These are phyloP conservation scores for Phocoena phocoena DNA, from an alignment of 2,113 vertebrate species.

Conservation along the genomic window DNA sequence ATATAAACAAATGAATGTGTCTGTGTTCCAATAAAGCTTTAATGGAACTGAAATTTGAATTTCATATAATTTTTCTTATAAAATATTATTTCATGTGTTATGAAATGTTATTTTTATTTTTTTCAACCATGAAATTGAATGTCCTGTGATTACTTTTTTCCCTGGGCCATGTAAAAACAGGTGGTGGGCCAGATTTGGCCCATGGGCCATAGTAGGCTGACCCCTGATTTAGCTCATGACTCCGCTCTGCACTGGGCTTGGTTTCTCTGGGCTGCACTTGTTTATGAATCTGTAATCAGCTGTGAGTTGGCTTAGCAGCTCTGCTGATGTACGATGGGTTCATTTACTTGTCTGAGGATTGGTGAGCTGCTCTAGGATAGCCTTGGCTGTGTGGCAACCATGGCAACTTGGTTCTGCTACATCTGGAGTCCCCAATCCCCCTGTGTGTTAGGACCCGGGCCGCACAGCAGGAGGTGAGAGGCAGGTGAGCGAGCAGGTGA, in stretches of 20 bases:
- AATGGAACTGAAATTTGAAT: not conserved
- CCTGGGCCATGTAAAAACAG: not conserved
- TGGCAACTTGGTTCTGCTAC: not conserved
- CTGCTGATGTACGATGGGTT: not conserved
- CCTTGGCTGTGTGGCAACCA: not conserved
- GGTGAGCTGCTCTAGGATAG: not conserved
- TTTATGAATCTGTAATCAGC: not conserved
- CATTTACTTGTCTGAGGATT: not conserved
- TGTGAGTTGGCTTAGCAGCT: not conserved
- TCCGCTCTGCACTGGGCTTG: not conserved
- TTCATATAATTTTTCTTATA: conserved; percentile 5
- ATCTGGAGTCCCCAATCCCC: no score
- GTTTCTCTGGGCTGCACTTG: not conserved
- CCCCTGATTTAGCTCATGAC: not conserved
- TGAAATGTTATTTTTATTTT: not conserved
- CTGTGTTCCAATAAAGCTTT: conserved; percentile 22
- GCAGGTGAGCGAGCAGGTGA: no score
- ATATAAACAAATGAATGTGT: not conserved
- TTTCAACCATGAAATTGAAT: not conserved
- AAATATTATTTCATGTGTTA: not conserved
- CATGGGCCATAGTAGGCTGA: not conserved
- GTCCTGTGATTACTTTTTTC: not conserved
- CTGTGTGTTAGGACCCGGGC: no score
- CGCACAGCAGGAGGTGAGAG: no score
- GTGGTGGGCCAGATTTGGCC: not conserved